Conservation (phyloP, 2,113 vertebrate genomes). For the Cephalopterus ornatus region DNA sequence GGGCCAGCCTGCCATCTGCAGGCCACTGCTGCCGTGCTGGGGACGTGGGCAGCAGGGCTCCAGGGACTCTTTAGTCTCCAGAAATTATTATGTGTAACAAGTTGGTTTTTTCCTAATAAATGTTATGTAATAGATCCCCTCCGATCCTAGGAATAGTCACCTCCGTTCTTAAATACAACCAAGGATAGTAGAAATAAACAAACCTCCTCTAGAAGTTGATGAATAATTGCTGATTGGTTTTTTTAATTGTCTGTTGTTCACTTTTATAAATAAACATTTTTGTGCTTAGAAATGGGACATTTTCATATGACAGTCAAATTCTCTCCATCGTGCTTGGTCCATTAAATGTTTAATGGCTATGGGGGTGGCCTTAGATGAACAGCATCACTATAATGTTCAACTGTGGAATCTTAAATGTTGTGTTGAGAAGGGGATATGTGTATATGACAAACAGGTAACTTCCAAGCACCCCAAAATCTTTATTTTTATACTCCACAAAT, state of each 20-base stretch:
- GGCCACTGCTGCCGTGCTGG: neutral
- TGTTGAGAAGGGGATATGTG: neutral
- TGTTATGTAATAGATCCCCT: neutral
- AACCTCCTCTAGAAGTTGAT: neutral
- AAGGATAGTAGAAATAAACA: neutral
- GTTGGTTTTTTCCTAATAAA: neutral
- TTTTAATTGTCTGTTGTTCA: neutral
- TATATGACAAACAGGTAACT: neutral
- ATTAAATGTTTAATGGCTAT: neutral
- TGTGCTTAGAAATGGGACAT: neutral
- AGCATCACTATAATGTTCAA: rapidly evolving
- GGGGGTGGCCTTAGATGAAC: neutral
- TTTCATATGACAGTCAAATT: neutral
- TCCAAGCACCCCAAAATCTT: neutral
- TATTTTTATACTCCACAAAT: neutral
- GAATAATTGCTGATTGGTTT: neutral
- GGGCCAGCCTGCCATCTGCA: conserved; percentile 44
- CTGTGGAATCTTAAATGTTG: neutral
- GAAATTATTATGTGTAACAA: neutral
- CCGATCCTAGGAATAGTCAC: neutral
- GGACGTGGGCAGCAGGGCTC: neutral
- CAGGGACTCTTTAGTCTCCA: neutral
- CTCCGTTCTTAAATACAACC: neutral
- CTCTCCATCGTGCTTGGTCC: neutral
- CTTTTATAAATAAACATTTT: neutral